Percentiles rank a stretch among this genome's conserved stretches.
Evolutionary conservation across 2,797 vertebrate genomes (phyloP).

Genomic region (Bovichtus diacanthus): DNA sequence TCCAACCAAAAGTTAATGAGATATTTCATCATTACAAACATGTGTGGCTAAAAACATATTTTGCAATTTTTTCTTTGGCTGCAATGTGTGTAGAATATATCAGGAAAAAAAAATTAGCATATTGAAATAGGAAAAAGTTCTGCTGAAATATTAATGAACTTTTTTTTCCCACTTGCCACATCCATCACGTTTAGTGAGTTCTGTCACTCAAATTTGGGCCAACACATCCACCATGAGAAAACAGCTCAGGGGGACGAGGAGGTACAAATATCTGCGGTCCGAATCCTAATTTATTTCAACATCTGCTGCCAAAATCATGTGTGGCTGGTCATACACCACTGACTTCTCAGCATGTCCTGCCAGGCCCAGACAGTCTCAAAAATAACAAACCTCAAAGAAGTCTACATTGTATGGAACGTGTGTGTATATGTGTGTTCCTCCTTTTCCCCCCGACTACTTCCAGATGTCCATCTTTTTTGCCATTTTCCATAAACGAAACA

Average conservation of each 20-base stretch:
- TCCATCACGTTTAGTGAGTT: background rate
- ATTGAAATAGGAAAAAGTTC: background rate
- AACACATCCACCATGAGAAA: background rate
- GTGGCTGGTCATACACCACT: constrained; percentile 50
- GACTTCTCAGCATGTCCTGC: constrained; percentile 49
- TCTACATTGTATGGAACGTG: constrained; percentile 16
- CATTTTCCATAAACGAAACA: constrained; percentile 41
- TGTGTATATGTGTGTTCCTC: constrained; percentile 33
- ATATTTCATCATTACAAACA: background rate
- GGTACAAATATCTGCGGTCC: constrained; percentile 11
- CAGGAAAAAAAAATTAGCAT: background rate
- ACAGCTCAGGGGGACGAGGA: background rate
- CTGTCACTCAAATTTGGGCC: background rate
- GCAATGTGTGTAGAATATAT: too few relatives aligned
- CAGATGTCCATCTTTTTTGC: constrained; percentile 69
- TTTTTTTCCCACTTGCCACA: background rate
- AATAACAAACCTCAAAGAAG: constrained; percentile 64
- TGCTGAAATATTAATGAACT: background rate
- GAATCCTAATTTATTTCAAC: constrained; percentile 23
- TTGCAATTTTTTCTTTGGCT: too few relatives aligned
- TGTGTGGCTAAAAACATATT: background rate
- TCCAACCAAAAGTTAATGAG: background rate
- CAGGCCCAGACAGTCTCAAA: constrained; percentile 60
- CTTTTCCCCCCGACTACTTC: constrained; percentile 61
- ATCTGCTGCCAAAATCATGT: constrained; percentile 59